Evolutionary conservation across 2,888 invertebrate genomes (phyloP).

Genomic region (Arge pagana): DNA sequence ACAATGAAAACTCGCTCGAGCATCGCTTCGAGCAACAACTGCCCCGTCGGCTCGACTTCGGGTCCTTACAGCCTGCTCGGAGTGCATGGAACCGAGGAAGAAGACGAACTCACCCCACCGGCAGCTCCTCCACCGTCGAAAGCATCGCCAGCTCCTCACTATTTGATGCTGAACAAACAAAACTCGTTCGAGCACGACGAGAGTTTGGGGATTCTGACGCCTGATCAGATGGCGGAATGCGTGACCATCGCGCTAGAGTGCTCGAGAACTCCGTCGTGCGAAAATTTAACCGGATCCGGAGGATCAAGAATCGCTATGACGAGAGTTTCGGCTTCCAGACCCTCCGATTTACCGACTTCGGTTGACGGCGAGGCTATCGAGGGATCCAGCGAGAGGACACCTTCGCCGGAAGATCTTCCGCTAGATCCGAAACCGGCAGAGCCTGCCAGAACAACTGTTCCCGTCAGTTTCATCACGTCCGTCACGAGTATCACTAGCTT

Average conservation of each 20-base stretch:
- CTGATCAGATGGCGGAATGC: slow-evolving; percentile 82
- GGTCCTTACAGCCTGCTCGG: slow-evolving; percentile 68
- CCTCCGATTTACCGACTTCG: slow-evolving; percentile 36
- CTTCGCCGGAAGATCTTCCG: slow-evolving; percentile 84
- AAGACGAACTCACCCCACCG: slow-evolving; percentile 25
- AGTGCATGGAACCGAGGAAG: slow-evolving; percentile 29
- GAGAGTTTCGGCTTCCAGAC: slow-evolving; percentile 38
- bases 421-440: slow-evolving; percentile 67
- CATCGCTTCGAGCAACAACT: slow-evolving; percentile 37
- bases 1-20: slow-evolving; percentile 21
- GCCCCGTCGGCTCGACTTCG: slow-evolving; percentile 47
- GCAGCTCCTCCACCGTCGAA: slow-evolving; percentile 21
- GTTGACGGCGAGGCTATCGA: slow-evolving; percentile 39
- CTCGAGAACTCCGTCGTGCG: slow-evolving; percentile 69
- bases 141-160: slow-evolving; percentile 40
- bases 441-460: slow-evolving; percentile 29
- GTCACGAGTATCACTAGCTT: slow-evolving; percentile 90
- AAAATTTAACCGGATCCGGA: slow-evolving; percentile 60
- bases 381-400: slow-evolving; percentile 72
- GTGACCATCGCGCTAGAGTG: slow-evolving; percentile 66
- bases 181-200: slow-evolving; percentile 82
- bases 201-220: slow-evolving; percentile 84
- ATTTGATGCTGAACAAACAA: slow-evolving; percentile 66
- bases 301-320: slow-evolving; percentile 46
- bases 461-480: slow-evolving; percentile 77